Base-by-base conservation (phyloP, 1,140 invertebrate species). In the Panagrolaimus sp. region DNA sequence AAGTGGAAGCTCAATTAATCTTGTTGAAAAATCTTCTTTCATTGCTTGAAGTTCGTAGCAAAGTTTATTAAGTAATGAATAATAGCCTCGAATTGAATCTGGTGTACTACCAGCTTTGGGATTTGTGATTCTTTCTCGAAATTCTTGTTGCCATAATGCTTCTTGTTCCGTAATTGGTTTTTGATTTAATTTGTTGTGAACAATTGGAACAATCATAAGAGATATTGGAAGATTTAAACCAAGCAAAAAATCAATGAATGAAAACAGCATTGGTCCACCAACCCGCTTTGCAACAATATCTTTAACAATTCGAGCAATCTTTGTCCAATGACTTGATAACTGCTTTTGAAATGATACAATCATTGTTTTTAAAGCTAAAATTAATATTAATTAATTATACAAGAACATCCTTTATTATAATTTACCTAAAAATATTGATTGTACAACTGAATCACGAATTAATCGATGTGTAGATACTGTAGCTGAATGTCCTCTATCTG, bases 161-260 rank as follows among this genome's bases (percentile, higher is more conserved):
- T 83, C 81, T 63, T 82, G 80, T 48, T 83, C 80, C 21, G 48
- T 43, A 43, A 69, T 26, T 26, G 77, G 66, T 48, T 79, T 81
- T 63, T 82, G 81, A 68, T 76, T 76, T 26, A 83, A 63, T 65
- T 86, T 88, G 70, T 84, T 85, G 62, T 86, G 83, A 62, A 98
- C 94, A 76, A 97, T 94, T 7, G 95, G 94, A 76, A 93, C 88
- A 77, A 98, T 89, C 65, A 96, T 88, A 64, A 97, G 89, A 84
- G 93, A 96, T 4, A 98, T 86, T 0, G 96, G 93, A 3, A 92
- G 92, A 66, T 95, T 87, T 79, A 94, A 90, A 0, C 92, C 92
- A 7, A 96, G 91, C 5, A 97, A 89, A 84, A 97, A 98, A 82
- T 98, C 94, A 58, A 98, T 86, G 82, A 98, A 98, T 84, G 92